Evolutionary conservation across 2,113 vertebrate species (phyloP).

Genomic region (Oreochromis niloticus): DNA sequence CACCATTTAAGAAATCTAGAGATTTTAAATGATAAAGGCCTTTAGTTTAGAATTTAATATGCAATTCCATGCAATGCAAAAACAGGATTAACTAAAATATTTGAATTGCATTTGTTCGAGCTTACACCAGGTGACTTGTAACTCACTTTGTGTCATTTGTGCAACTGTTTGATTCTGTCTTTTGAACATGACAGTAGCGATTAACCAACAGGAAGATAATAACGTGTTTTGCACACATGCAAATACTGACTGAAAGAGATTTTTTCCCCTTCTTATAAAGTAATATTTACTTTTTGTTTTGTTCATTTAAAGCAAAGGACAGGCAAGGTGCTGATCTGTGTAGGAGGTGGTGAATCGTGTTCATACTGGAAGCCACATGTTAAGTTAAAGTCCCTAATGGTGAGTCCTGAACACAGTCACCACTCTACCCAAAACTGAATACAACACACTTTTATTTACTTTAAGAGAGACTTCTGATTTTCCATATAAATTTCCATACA

Average conservation of each 20-base stretch:
- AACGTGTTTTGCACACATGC: neutral
- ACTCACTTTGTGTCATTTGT: neutral
- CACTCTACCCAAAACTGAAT: neutral
- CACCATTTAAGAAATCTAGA: neutral
- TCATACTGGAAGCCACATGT: neutral
- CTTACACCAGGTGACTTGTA: neutral
- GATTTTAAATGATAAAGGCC: neutral
- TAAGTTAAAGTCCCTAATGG: neutral
- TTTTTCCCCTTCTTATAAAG: neutral
- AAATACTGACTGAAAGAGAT: neutral
- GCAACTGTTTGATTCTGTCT: neutral
- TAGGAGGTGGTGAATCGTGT: neutral
- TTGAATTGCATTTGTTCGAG: neutral
- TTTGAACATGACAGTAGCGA: neutral
- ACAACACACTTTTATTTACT: neutral
- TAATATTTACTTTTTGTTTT: neutral
- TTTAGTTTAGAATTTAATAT: neutral
- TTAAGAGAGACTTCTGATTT: neutral
- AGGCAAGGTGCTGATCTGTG: neutral
- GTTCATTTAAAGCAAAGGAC: neutral
- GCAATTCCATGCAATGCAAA: neutral
- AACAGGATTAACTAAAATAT: neutral
- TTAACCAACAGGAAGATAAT: neutral
- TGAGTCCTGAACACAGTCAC: neutral
- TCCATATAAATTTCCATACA: neutral